Conservation (phyloP, 2,888 invertebrate species). For the Caradrina kadenii region DNA sequence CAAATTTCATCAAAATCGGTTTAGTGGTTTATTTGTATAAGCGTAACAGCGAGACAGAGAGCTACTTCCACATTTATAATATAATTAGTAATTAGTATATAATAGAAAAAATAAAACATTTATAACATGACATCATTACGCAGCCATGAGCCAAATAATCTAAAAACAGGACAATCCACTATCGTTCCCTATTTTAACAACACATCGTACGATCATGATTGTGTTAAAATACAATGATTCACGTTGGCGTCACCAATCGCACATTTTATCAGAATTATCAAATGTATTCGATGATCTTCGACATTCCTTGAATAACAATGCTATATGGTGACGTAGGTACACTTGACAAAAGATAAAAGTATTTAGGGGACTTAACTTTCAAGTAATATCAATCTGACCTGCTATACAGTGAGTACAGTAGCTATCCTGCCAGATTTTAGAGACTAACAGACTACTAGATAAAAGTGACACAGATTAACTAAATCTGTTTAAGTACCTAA, state of each 20-base stretch:
- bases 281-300: constrained; percentile 39
- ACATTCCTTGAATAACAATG: constrained; percentile 48
- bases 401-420: background rate
- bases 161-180: constrained; percentile 1
- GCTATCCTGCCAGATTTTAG: background rate
- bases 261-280: constrained; percentile 28
- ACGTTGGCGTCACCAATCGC: constrained; percentile 27
- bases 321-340: constrained; percentile 31
- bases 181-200: constrained; percentile 2
- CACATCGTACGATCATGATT: background rate
- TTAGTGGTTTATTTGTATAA: too few species aligned
- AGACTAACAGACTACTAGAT: too few species aligned
- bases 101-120: too few species aligned
- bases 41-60: too few species aligned
- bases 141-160: constrained; percentile 19
- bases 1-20: too few species aligned
- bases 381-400: background rate
- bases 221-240: constrained; percentile 29
- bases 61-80: too few species aligned
- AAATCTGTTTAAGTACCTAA: too few species aligned
- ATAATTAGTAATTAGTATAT: too few species aligned
- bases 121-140: background rate
- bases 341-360: constrained; percentile 9
- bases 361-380: background rate
- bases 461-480: too few species aligned